phyloP scores from a whole-genome alignment of 2,888 invertebrate species.

The Noctua comes region DNA sequence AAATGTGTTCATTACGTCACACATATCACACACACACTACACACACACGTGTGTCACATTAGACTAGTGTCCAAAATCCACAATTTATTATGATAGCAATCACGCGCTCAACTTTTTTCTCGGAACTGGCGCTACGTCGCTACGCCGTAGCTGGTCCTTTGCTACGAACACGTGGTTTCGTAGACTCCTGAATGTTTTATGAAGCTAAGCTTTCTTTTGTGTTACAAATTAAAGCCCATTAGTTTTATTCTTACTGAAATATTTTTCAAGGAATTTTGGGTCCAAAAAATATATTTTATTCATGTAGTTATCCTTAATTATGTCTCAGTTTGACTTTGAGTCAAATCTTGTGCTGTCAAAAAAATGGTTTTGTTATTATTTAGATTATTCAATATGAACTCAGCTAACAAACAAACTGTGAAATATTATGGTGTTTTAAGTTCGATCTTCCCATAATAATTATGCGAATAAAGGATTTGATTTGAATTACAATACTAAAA shows the following conservation, averaged over 20 bases:
- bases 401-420: too few species aligned
- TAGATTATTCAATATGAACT: too few species aligned
- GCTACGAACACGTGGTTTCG: not conserved
- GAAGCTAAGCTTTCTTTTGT: not conserved
- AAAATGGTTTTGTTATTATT: not conserved
- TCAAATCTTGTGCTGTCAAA: not conserved
- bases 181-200: not conserved
- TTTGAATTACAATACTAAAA: not conserved
- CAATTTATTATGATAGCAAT: not conserved
- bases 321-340: not conserved
- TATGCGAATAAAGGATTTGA: not conserved
- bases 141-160: conserved; percentile 3
- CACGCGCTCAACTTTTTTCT: not conserved
- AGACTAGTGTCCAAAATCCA: not conserved
- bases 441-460: not conserved
- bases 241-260: not conserved
- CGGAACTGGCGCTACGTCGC: not conserved
- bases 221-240: not conserved
- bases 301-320: not conserved
- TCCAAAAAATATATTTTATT: not conserved
- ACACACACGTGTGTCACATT: too few species aligned
- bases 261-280: not conserved
- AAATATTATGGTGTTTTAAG: too few species aligned
- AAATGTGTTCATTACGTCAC: too few species aligned
- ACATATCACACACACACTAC: too few species aligned